Evolutionary conservation across 2,888 invertebrate genomes (phyloP).

Genomic region (Prosopocoilus inquinatus): DNA sequence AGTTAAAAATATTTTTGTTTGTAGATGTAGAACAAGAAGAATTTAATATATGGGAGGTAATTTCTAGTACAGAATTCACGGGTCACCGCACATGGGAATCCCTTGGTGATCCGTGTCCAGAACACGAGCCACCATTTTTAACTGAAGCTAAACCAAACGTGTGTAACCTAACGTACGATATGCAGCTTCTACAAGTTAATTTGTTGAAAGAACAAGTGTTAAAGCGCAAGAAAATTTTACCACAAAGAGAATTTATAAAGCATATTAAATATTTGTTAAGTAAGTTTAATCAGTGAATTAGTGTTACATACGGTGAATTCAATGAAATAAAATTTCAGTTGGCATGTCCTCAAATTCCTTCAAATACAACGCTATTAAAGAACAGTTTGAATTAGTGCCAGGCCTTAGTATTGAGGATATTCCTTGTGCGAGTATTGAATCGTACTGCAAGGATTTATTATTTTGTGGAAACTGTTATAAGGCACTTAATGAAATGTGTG

Average conservation of each 20-base stretch:
- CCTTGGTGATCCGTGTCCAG: constrained; percentile 40
- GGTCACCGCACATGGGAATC: constrained; percentile 44
- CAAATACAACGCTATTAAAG: constrained; percentile 30
- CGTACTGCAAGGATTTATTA: constrained; percentile 40
- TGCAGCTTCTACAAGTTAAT: constrained; percentile 28
- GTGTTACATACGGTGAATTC: too few relatives aligned
- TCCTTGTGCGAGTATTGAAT: constrained; percentile 35
- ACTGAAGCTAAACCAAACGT: constrained; percentile 42
- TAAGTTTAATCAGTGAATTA: constrained; percentile 13
- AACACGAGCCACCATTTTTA: constrained; percentile 45
- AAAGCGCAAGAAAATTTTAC: constrained; percentile 3
- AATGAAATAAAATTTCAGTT: constrained; percentile 35
- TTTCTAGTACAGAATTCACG: constrained; percentile 31
- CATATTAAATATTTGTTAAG: constrained; percentile 42
- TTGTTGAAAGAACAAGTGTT: neutral
- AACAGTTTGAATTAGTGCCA: constrained; percentile 37
- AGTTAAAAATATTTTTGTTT: neutral
- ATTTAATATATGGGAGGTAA: constrained; percentile 41
- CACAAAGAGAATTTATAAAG: constrained; percentile 36
- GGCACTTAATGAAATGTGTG: constrained; percentile 39
- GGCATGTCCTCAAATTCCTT: constrained; percentile 46
- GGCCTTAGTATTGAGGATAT: constrained; percentile 40
- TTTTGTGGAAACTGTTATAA: constrained; percentile 44
- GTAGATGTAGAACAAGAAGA: constrained; percentile 3
- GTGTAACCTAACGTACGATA: constrained; percentile 39